Conservation (phyloP, 2,888 invertebrate species). For the Chymomyza caudatula region DNA sequence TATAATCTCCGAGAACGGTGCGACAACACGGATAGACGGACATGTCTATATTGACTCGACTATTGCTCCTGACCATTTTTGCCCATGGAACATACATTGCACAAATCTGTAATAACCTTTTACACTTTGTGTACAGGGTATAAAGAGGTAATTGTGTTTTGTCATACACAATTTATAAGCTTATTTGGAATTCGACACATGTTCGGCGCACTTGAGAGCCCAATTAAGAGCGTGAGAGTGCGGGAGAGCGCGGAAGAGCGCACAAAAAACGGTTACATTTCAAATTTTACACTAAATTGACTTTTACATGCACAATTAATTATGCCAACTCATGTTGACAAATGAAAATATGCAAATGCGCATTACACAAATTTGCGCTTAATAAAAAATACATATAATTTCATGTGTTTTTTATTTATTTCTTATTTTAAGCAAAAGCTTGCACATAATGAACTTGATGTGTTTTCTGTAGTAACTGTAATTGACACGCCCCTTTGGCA, state of each 20-base stretch:
- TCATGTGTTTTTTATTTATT: background rate
- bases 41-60: too few relatives aligned
- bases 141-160: slow-evolving; percentile 36
- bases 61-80: too few relatives aligned
- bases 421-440: background rate
- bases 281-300: slow-evolving; percentile 70
- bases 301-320: slow-evolving; percentile 68
- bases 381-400: background rate
- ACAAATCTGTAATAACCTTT: too few relatives aligned
- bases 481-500: background rate
- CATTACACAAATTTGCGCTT: background rate
- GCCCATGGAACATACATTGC: too few relatives aligned
- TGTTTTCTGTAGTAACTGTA: background rate
- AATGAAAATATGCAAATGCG: background rate
- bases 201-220: background rate
- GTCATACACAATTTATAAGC: slow-evolving; percentile 44
- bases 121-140: too few relatives aligned
- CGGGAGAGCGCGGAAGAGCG: background rate
- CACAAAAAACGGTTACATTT: slow-evolving; percentile 23
- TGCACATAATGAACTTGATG: background rate
- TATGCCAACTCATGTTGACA: slow-evolving; percentile 29
- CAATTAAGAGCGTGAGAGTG: background rate
- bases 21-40: too few relatives aligned
- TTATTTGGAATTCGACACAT: slow-evolving; percentile 47
- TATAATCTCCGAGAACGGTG: too few relatives aligned